Percentiles rank a stretch among this genome's conserved stretches.
Conservation (phyloP, 1,140 invertebrate species). For the Belonocnema kinseyi region DNA sequence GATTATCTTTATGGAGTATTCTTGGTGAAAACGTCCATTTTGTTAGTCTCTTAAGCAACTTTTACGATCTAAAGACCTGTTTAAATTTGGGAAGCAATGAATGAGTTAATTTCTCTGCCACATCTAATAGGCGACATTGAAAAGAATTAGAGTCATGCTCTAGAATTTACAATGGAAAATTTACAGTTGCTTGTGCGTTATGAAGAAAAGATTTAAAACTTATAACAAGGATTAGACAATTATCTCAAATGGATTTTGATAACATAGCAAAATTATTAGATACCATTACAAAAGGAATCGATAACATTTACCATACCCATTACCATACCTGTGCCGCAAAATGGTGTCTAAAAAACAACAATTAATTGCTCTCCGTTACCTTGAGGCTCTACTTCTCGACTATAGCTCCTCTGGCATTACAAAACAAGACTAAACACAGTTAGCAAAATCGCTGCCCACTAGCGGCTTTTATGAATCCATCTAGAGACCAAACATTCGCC, state of each 20-base stretch:
- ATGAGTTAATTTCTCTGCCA: conserved; percentile 17
- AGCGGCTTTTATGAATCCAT: background rate
- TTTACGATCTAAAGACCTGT: background rate
- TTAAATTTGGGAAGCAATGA: background rate
- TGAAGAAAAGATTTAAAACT: too few species aligned
- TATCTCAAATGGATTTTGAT: background rate
- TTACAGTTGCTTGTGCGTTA: too few species aligned
- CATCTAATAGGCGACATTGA: conserved; percentile 11
- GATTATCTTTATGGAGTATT: background rate
- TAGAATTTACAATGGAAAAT: background rate
- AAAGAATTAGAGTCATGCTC: conserved; percentile 3
- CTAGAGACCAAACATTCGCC: background rate
- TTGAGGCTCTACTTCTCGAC: background rate
- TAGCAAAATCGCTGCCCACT: background rate
- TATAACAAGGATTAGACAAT: too few species aligned
- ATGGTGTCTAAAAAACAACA: background rate
- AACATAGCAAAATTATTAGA: background rate
- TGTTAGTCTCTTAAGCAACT: conserved; percentile 28
- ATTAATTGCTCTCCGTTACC: background rate
- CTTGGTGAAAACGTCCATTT: conserved; percentile 4
- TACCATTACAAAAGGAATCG: background rate
- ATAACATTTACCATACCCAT: conserved; percentile 7
- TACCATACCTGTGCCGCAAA: conserved; percentile 3
- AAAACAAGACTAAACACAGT: background rate
- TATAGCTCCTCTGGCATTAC: background rate